These are phyloP conservation scores for Platyura marginata DNA, from an alignment of 1,140 invertebrate genomes.

Conservation along the genomic window DNA sequence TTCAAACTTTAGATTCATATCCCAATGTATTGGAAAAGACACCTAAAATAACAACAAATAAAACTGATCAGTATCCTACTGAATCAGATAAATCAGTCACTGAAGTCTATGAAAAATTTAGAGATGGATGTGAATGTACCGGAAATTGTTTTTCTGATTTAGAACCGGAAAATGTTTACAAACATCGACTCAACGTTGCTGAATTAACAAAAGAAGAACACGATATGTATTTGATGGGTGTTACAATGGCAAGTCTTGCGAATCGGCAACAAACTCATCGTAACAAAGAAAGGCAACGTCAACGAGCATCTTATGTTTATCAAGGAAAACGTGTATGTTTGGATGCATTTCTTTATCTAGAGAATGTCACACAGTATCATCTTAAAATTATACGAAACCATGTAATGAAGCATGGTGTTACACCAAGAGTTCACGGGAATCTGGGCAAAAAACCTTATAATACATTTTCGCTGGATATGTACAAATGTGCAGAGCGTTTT, in stretches of 20 bases:
- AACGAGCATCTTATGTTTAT: slow-evolving; percentile 54
- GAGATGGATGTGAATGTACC: slow-evolving; percentile 53
- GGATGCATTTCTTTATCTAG: slow-evolving; percentile 59
- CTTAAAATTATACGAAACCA: slow-evolving; percentile 59
- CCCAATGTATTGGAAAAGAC: too few species aligned
- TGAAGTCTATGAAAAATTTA: slow-evolving; percentile 47
- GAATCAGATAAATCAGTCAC: too few species aligned
- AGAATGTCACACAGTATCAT: slow-evolving; percentile 65
- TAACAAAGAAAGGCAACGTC: slow-evolving; percentile 47
- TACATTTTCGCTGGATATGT: slow-evolving; percentile 57
- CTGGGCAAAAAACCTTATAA: slow-evolving; percentile 66
- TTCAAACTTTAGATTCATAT: too few species aligned
- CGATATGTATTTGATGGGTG: slow-evolving; percentile 60
- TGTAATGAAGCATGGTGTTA: slow-evolving; percentile 56
- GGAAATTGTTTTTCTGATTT: slow-evolving; percentile 54
- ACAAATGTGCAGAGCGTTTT: slow-evolving; percentile 55
- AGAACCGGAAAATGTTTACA: slow-evolving; percentile 52
- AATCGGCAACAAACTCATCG: slow-evolving; percentile 53
- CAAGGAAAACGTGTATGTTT: slow-evolving; percentile 56
- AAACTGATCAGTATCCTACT: too few species aligned
- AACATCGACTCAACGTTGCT: slow-evolving; percentile 55
- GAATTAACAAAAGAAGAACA: slow-evolving; percentile 57
- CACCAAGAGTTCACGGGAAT: slow-evolving; percentile 56
- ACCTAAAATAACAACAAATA: too few species aligned
- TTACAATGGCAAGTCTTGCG: slow-evolving; percentile 58